These are phyloP conservation scores for Gopherus evgoodei DNA, from an alignment of 2,113 vertebrate species.

Conservation along the genomic window DNA sequence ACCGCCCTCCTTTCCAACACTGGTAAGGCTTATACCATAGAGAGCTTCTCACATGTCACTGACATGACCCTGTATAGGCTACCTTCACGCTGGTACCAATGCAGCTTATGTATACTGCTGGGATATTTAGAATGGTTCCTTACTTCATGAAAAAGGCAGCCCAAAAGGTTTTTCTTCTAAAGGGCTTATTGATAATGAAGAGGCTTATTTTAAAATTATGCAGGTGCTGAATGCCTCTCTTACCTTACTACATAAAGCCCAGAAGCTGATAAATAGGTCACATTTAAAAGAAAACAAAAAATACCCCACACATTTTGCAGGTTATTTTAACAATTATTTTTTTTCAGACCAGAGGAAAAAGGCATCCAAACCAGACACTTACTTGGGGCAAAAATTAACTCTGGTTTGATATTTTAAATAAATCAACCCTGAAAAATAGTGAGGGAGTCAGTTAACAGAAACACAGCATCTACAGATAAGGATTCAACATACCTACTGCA, in stretches of 20 bases:
- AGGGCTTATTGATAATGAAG: not conserved
- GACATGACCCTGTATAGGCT: not conserved
- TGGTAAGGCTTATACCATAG: not conserved
- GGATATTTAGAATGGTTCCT: not conserved
- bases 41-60: not conserved
- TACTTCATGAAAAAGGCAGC: not conserved
- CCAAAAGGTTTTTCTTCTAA: not conserved
- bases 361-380: not conserved
- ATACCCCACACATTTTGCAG: not conserved
- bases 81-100: not conserved
- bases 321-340: not conserved
- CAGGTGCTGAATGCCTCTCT: not conserved
- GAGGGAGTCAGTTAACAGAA: not conserved
- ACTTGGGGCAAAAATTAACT: not conserved
- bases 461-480: not conserved
- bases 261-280: not conserved
- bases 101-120: not conserved
- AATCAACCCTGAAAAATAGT: not conserved
- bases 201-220: slow-evolving; percentile 1
- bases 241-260: not conserved
- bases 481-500: not conserved
- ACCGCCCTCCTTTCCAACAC: not conserved
- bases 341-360: not conserved
- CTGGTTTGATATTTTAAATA: not conserved
- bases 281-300: not conserved